Percentiles rank a stretch among this genome's conserved stretches.
phyloP scores from a whole-genome alignment of 1,140 invertebrate species.

The Polyergus mexicanus region DNA sequence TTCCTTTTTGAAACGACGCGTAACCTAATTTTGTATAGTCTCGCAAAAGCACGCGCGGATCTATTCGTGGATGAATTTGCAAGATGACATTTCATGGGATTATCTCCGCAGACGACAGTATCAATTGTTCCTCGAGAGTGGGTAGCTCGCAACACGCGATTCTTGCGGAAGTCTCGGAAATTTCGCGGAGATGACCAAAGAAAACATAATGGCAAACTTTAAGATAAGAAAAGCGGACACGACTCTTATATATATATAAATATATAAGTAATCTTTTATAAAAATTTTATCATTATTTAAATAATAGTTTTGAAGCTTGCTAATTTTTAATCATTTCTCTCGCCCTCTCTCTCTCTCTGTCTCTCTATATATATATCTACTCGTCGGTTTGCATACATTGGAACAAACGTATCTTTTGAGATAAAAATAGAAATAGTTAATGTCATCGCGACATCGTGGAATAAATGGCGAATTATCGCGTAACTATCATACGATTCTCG shows the following conservation, averaged over 20 bases:
- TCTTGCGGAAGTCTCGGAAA: conserved; percentile 44
- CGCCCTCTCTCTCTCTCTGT: neutral
- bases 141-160: conserved; percentile 64
- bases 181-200: conserved; percentile 5
- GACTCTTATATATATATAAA: too few relatives aligned
- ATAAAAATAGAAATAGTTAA: neutral
- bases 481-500: conserved; percentile 51
- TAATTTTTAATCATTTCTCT: neutral
- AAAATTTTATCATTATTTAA: neutral
- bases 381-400: neutral
- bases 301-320: neutral
- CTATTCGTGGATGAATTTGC: conserved; percentile 44
- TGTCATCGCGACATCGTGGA: conserved; percentile 16
- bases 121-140: conserved; percentile 67
- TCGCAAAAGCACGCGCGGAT: conserved; percentile 5
- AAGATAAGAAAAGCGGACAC: neutral
- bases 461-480: conserved; percentile 45
- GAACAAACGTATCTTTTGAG: neutral
- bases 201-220: conserved; percentile 3
- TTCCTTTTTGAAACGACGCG: conserved; percentile 9
- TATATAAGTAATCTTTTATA: neutral
- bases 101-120: conserved; percentile 61
- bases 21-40: conserved; percentile 41
- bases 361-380: too few relatives aligned
- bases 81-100: conserved; percentile 66